Conservation (phyloP, 53 echinoderm and acorn worm genomes). For the Henricia sp. region DNA sequence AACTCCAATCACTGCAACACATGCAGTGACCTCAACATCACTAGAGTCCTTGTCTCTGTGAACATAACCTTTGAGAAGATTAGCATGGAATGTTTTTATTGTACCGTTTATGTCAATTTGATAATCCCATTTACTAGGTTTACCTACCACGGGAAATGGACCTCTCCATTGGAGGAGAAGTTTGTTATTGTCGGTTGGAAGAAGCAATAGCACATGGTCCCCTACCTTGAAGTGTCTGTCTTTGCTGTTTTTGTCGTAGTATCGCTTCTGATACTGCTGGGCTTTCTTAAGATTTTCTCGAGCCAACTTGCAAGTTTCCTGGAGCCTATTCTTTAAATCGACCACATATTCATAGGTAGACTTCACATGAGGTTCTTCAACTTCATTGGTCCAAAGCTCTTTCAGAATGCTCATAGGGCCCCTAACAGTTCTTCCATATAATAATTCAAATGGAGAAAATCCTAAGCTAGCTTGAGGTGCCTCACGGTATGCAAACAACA, state of each 20-base stretch:
- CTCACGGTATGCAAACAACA: conserved; percentile 60
- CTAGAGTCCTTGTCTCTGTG: conserved; percentile 1
- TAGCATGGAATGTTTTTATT: conserved; percentile 58
- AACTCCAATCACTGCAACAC: conserved; percentile 5
- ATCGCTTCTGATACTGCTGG: conserved; percentile 18
- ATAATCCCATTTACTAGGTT: conserved; percentile 39
- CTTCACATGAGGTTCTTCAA: conserved; percentile 16
- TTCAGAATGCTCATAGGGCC: conserved; percentile 59
- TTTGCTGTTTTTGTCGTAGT: conserved; percentile 44
- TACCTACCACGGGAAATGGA: conserved; percentile 9
- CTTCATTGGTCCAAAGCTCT: conserved; percentile 53
- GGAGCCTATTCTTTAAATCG: conserved; percentile 48
- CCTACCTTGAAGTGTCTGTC: conserved; percentile 31
- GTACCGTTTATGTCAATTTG: conserved; percentile 42
- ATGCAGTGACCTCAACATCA: not conserved
- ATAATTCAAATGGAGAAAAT: conserved; percentile 64
- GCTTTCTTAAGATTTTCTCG: conserved; percentile 28
- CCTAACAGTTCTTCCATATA: conserved; percentile 62
- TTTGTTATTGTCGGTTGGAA: conserved; percentile 41
- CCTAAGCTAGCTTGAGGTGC: conserved; percentile 58
- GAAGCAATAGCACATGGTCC: conserved; percentile 45
- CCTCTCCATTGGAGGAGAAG: conserved; percentile 68
- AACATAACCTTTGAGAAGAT: conserved; percentile 47
- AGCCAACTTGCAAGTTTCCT: conserved; percentile 55
- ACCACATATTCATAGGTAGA: conserved; percentile 65